Evolutionary conservation across 2,888 invertebrate genomes (phyloP), one percentile per base, ranked within the genome.

Genomic region (Drosophila algonquin): DNA sequence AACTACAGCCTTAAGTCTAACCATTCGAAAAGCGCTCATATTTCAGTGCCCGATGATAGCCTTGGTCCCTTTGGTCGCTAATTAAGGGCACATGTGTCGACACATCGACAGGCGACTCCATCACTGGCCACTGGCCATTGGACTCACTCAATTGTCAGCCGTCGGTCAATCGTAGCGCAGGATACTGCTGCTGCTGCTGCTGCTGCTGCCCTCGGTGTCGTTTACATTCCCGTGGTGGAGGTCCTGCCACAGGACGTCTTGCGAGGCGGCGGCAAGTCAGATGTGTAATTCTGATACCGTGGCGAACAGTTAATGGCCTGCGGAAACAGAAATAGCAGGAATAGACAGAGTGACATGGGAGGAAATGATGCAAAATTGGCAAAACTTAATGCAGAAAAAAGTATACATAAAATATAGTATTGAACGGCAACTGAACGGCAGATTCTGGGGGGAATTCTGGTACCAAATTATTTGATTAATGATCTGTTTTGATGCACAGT

Each of bases 231-330:
- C 18, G 90, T 91, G 18, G 91, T 90, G 8, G 91, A 91, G 60
- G 92, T 92, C 47, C 91, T 81, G 52, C 80, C 91, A 63, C 87
- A 90, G 56, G 91, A 92, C 44, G 90, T 90, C 73, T 90, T 90
- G 18, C 91, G 87, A n/a, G 90, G 90, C 4, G 91, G 90, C 59
- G 92, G 91, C 72, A 91, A 81, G 72, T 91, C 89, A 62, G 89
- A 79, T 74, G 90, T 81, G 73, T 89, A 90, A 76, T 90, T 89
- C 71, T 84, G 87, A 75, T 91, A 91, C 61, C 90, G 89, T 18
- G 88, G 78, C 47, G 91, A 87, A 72, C 91, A 92, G 73, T 90
- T 88, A 53, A 92, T 84, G 61, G 90, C 92, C 92, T 92, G 70
- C 53, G 85, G 73, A 63, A 57, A 58, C 46, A 47, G 10, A 54